These are phyloP conservation scores for Drosophila willistoni DNA, from an alignment of 1,140 invertebrate genomes.

Conservation along the genomic window DNA sequence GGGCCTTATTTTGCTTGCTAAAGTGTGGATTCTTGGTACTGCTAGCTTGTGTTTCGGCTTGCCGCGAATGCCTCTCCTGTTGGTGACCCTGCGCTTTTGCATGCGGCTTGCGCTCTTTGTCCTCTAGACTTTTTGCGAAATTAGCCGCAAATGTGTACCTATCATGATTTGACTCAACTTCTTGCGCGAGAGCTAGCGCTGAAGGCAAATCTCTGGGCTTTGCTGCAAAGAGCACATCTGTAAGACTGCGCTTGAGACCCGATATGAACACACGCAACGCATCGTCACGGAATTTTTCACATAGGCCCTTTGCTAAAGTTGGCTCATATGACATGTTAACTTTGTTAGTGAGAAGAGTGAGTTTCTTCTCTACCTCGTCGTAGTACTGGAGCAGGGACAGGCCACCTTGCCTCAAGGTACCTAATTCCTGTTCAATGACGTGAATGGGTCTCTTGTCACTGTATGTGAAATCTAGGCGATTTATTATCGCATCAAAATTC, in stretches of 20 bases:
- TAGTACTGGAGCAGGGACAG: no score
- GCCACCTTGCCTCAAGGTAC: no score
- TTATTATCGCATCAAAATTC: no score
- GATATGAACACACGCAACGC: slow-evolving; percentile 23
- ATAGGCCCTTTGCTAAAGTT: neutral
- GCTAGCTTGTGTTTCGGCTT: slow-evolving; percentile 9
- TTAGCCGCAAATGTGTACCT: slow-evolving; percentile 24
- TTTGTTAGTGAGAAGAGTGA: slow-evolving; percentile 34
- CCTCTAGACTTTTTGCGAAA: slow-evolving; percentile 22
- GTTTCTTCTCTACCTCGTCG: slow-evolving; percentile 41
- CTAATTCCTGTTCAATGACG: no score
- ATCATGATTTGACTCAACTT: slow-evolving; percentile 22
- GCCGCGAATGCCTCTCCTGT: slow-evolving; percentile 4
- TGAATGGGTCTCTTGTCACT: no score
- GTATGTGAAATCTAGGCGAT: no score
- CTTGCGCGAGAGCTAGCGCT: slow-evolving; percentile 14
- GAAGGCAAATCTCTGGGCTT: slow-evolving; percentile 24
- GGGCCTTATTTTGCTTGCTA: slow-evolving; percentile 9
- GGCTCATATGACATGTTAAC: slow-evolving; percentile 32
- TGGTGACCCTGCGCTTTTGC: slow-evolving; percentile 21
- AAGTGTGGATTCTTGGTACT: slow-evolving; percentile 27
- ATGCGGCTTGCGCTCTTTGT: slow-evolving; percentile 16
- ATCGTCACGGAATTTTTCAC: neutral
- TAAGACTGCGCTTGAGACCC: neutral
- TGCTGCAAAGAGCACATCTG: slow-evolving; percentile 20